phyloP scores from a whole-genome alignment of 1,140 invertebrate species.

The Brachystomella parvula region DNA sequence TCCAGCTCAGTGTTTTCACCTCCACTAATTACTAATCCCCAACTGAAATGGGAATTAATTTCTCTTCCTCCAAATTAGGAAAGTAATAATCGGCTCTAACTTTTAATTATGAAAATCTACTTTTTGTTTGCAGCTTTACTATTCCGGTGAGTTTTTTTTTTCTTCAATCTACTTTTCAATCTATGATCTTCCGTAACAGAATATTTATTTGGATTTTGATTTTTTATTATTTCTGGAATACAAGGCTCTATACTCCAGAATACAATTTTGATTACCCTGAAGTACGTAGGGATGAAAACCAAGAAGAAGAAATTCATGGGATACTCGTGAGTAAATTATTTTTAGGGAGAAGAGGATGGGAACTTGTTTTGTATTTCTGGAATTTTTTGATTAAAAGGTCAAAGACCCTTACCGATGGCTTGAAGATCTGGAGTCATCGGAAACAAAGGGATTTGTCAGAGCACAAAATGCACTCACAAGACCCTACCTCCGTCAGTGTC shows the following conservation, averaged over 20 bases:
- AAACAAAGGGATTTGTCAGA: constrained; percentile 86
- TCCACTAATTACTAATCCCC: too few relatives aligned
- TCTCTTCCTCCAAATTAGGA: background rate
- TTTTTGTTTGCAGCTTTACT: background rate
- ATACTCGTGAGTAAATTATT: constrained; percentile 52
- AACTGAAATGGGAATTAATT: too few relatives aligned
- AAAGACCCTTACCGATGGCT: constrained; percentile 91
- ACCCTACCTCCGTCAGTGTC: constrained; percentile 71
- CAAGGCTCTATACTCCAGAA: background rate
- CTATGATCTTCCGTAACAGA: too few relatives aligned
- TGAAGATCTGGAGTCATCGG: constrained; percentile 84
- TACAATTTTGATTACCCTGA: constrained; percentile 58
- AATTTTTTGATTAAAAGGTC: constrained; percentile 52
- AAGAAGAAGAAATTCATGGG: constrained; percentile 73
- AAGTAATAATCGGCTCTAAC: background rate
- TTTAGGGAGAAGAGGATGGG: background rate
- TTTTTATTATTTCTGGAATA: too few relatives aligned
- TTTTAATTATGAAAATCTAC: background rate
- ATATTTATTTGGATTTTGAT: too few relatives aligned
- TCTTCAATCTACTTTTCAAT: background rate
- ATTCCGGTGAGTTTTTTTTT: background rate
- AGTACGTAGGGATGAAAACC: constrained; percentile 63
- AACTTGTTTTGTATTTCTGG: constrained; percentile 1
- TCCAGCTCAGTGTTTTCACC: too few relatives aligned
- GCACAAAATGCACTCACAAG: constrained; percentile 83